Base-by-base conservation (phyloP, 2,797 vertebrate species). In the Gephyroberyx darwinii region DNA sequence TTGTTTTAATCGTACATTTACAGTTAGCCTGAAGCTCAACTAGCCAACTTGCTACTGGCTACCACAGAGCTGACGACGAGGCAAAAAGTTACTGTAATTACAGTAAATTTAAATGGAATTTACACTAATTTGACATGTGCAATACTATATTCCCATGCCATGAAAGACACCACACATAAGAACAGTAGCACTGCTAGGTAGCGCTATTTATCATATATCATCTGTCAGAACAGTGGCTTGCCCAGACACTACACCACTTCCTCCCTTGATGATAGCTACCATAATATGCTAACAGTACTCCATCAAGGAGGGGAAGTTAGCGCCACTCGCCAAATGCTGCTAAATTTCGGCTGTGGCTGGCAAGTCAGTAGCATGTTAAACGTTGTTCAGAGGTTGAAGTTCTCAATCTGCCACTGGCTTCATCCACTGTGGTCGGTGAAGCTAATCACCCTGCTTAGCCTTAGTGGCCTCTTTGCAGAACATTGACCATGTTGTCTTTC, bases 51-150 rank as follows among this genome's bases (percentile, higher is more conserved):
- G 19, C 71, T 62, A 2, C 65, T 39, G 57, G 75, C 71, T 75
- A 65, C 74, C 7, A 72, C 62, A 48, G 39, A 64, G 74, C 79
- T 50, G 79, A 81, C 77, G 61, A 76, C 69, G 47, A 50, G 58
- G 74, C 77, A 20, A 22, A 45, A 10, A 14, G 10, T 14, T 30
- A 75, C 83, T 51, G 58, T 63, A 65, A 76, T 39, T 37, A 58
- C 51, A n/a, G 5, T 41, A 43, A 17, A 50, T 5, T n/a, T 8
- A 19, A 41, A 2, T 19, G 26, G 17, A 9, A 52, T 39, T 22
- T 16, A 52, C 68, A 58, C 54, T 55, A 1, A 68, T 66, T 59
- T 39, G 3, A 65, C 66, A 78, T 8, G 88, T 89, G 87, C 87
- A 88, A 89, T 89, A 89, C 9, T 72, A 61, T 26, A 8, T 50